These are phyloP conservation scores for Blera fallax DNA, from an alignment of 2,888 invertebrate genomes.

Conservation along the genomic window DNA sequence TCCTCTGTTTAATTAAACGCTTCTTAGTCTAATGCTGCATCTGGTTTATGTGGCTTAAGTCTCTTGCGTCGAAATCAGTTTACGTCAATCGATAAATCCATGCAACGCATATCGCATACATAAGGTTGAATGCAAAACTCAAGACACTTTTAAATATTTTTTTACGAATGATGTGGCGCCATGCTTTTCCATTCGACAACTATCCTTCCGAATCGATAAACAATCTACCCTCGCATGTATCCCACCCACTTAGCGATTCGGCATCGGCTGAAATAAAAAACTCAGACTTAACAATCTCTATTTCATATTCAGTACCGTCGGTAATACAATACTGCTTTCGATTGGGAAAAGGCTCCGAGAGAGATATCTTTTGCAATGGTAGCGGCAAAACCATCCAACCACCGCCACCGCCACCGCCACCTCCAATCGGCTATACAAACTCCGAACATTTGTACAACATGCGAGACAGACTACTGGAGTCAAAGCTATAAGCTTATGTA, in stretches of 20 bases:
- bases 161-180: no score
- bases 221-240: background rate
- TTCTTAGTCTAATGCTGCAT: no score
- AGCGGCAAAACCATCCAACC: background rate
- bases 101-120: no score
- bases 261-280: background rate
- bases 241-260: background rate
- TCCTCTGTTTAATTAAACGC: no score
- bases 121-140: no score
- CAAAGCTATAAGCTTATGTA: slow-evolving; percentile 44
- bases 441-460: slow-evolving; percentile 19
- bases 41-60: no score
- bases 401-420: background rate
- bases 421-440: background rate
- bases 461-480: slow-evolving; percentile 10
- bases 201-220: slow-evolving; percentile 17
- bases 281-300: background rate
- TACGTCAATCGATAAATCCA: no score
- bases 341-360: slow-evolving; percentile 13
- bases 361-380: slow-evolving; percentile 15
- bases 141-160: no score
- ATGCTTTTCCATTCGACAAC: background rate
- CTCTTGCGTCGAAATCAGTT: no score
- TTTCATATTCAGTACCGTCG: slow-evolving; percentile 2
- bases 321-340: slow-evolving; percentile 23